Percentiles rank a stretch among this genome's conserved stretches.
Conservation (phyloP, 1,140 invertebrate species). For the Zaprionus ornatus region DNA sequence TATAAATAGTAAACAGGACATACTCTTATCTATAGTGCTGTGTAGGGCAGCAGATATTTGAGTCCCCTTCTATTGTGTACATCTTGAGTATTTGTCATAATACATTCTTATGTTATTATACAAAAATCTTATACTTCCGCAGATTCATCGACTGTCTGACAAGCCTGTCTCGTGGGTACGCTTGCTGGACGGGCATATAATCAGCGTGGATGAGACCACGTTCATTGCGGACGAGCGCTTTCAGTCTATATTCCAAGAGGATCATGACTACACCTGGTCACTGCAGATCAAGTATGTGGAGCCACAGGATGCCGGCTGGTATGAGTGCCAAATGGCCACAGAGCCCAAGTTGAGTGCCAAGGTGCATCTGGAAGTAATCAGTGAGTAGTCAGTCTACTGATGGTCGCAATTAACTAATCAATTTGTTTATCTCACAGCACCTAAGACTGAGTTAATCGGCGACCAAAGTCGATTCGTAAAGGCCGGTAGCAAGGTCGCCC, state of each 20-base stretch:
- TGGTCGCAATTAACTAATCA: neutral
- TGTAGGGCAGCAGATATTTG: neutral
- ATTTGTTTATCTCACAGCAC: constrained; percentile 78
- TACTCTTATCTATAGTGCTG: constrained; percentile 19
- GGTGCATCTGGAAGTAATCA: constrained; percentile 88
- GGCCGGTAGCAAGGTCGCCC: constrained; percentile 86
- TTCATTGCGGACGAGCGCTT: constrained; percentile 96
- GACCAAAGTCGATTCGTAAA: constrained; percentile 86
- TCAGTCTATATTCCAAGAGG: constrained; percentile 91
- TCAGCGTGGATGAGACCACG: constrained; percentile 92
- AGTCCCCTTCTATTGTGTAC: neutral
- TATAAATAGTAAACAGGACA: constrained; percentile 20
- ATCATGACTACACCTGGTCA: constrained; percentile 93
- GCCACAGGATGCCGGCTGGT: constrained; percentile 87
- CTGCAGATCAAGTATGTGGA: constrained; percentile 90
- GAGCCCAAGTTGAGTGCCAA: constrained; percentile 89
- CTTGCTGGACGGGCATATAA: constrained; percentile 93
- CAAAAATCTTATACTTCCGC: neutral
- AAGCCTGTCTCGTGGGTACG: constrained; percentile 96
- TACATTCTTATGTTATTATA: neutral
- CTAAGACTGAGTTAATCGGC: constrained; percentile 86
- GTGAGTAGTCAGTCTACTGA: constrained; percentile 84
- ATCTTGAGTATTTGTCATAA: neutral
- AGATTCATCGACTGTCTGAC: constrained; percentile 92
- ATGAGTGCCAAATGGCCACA: constrained; percentile 90